Base-by-base conservation (phyloP, 2,888 invertebrate genomes). In the Hedychridium roseum region DNA sequence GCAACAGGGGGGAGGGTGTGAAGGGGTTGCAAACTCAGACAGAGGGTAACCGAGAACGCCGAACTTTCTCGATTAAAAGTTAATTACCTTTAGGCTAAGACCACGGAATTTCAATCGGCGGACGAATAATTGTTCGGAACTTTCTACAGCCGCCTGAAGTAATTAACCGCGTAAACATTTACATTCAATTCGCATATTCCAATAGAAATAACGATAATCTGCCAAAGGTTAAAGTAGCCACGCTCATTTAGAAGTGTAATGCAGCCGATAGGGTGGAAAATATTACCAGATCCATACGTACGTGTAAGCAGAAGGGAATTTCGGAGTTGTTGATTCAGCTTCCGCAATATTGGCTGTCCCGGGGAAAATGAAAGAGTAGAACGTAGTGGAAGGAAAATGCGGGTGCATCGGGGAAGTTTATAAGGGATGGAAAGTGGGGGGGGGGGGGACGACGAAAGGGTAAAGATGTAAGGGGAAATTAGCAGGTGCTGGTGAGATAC, bases 51-150 rank as follows among this genome's bases (percentile, higher is more conserved):
- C 43, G 54, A 50, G 54, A 68, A 60, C 66, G 60, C 60, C 54
- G 60, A 73, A 73, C 71, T 73, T 73, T 73, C 66, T 68, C 70
- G 71, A 73, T 73, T 73, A 71, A 69, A 73, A 73, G 73, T 71
- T 73, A 73, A 71, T 71, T 73, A 69, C 71, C 71, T 71, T 66
- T 63, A 59, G 64, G 66, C 66, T 70, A 66, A 66, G 68, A 60
- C 68, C 71, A 58, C 70, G 61, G 71, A 66, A 70, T 73, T 73
- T 73, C 71, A 73, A 73, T 73, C 70, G 62, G 49, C 59, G 60
- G 59, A 60, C 67, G 70, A 68, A 66, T 71, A 71, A 70, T 68
- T 66, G 68, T 66, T 43, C 48, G 49, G 32, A 50, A 37, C 48
- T 57, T 60, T 50, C 52, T 59, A 60, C 54, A 43, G 42, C 30